Evolutionary conservation across 2,888 invertebrate species (phyloP).

Genomic region (Zaprionus bogoriensis): DNA sequence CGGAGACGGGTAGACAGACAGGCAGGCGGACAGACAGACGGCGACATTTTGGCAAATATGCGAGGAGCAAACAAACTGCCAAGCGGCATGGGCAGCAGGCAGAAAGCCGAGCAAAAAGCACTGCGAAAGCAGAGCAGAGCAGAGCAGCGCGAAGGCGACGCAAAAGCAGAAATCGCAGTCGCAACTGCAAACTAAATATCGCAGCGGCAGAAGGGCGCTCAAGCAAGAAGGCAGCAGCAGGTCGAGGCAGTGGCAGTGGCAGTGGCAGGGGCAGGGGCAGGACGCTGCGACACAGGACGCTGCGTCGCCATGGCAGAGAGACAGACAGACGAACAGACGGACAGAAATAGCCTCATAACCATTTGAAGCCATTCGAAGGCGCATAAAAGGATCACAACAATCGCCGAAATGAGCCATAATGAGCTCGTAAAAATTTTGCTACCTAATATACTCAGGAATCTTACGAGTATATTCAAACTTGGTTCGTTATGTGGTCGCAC

Average conservation of each 20-base stretch:
- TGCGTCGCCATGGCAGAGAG: slow-evolving; percentile 36
- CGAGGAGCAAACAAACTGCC: slow-evolving; percentile 47
- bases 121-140: slow-evolving; percentile 31
- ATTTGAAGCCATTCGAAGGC: slow-evolving; percentile 82
- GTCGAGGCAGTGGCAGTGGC: slow-evolving; percentile 10
- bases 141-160: slow-evolving; percentile 36
- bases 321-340: slow-evolving; percentile 47
- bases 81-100: slow-evolving; percentile 56
- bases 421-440: slow-evolving; percentile 84
- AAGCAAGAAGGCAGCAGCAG: slow-evolving; percentile 16
- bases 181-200: slow-evolving; percentile 76
- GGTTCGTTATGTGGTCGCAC: slow-evolving; percentile 62
- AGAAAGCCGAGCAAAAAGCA: slow-evolving; percentile 53
- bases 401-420: slow-evolving; percentile 84
- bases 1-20: slow-evolving; percentile 52
- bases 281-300: slow-evolving; percentile 20
- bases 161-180: slow-evolving; percentile 75
- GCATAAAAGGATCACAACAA: slow-evolving; percentile 84
- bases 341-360: slow-evolving; percentile 81
- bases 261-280: slow-evolving; percentile 40
- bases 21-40: slow-evolving; percentile 48
- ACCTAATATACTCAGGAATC: slow-evolving; percentile 83
- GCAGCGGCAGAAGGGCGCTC: slow-evolving; percentile 31
- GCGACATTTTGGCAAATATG: slow-evolving; percentile 73
- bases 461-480: slow-evolving; percentile 80